These are phyloP conservation scores for Excalfactoria chinensis DNA, from an alignment of 2,113 vertebrate genomes.

Conservation along the genomic window DNA sequence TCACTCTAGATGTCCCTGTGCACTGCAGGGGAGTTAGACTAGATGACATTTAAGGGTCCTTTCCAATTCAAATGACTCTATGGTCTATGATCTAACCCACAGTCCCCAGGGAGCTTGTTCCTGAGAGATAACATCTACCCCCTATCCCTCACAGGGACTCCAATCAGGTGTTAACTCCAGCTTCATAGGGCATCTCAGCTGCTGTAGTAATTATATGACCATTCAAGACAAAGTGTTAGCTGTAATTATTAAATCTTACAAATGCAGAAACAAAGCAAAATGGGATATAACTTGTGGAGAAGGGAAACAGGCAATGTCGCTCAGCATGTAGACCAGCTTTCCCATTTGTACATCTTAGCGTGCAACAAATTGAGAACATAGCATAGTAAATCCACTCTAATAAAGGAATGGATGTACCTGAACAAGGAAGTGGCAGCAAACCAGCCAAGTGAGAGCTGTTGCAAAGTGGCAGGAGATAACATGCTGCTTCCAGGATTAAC, in stretches of 20 bases:
- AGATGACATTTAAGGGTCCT: no score
- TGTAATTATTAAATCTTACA: neutral
- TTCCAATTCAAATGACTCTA: no score
- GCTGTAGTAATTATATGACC: neutral
- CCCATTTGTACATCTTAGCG: rapidly evolving
- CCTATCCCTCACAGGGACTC: neutral
- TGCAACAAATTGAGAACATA: neutral
- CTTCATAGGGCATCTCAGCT: neutral
- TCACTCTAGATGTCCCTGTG: no score
- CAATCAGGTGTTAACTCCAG: neutral
- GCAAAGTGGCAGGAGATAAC: neutral
- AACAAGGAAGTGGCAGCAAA: neutral
- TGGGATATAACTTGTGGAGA: neutral
- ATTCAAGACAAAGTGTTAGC: neutral
- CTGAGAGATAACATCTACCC: neutral
- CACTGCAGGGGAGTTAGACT: no score
- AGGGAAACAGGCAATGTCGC: neutral
- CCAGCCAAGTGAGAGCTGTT: neutral
- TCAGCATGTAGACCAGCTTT: neutral
- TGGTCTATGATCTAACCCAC: neutral
- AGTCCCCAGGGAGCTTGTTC: neutral
- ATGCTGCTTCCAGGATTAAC: neutral
- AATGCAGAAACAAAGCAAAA: neutral
- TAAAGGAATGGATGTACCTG: neutral
- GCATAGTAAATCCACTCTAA: neutral